Evolutionary conservation across 2,888 invertebrate species (phyloP), one percentile per base, ranked within the genome.

Genomic region (Stictocephala bisonia): DNA sequence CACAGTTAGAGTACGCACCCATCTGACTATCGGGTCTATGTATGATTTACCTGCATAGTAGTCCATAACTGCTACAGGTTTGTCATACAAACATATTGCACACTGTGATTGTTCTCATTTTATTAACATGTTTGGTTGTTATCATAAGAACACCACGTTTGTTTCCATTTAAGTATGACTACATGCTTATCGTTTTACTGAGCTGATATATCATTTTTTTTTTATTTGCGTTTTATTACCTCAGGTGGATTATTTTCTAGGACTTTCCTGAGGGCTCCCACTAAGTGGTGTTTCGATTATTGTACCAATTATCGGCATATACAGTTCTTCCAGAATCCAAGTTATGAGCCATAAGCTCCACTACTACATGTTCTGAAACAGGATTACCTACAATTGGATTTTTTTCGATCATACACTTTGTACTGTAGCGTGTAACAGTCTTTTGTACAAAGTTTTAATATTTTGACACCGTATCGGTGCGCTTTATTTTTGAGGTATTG

Each of bases 401-500:
- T 29, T 29, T 67, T 67, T 67, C 67, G 44, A 9, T 22, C 40
- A 41, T 68, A 68, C 20, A 68, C 68, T 27, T 50, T 50, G 18
- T 41, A 24, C 15, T 24, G 27, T 15, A 68, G 27, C 1, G 68
- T 68, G 13, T 68, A n/a, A 68, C 18, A 50, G 15, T 22, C 24
- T 29, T 20, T 24, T 18, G 44, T 44, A 31, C 68, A 68, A 48
- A 50, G 22, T 50, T 68, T 48, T 4, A 68, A 68, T 13, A 41
- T 22, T 13, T 68, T 68, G 20, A 68, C 48, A 2, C 50, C 68
- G 20, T 41, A 68, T 48, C 68, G 40, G 9, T 68, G 41, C 9
- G 27, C 31, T 29, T 68, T 68, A 68, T 68, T 68, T 29, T 68
- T 11, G 22, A 68, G 24, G 20, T 68, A 68, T 68, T 68, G 68